Base-by-base conservation (phyloP, 2,888 invertebrate species). In the Acanthosoma haemorrhoidale region DNA sequence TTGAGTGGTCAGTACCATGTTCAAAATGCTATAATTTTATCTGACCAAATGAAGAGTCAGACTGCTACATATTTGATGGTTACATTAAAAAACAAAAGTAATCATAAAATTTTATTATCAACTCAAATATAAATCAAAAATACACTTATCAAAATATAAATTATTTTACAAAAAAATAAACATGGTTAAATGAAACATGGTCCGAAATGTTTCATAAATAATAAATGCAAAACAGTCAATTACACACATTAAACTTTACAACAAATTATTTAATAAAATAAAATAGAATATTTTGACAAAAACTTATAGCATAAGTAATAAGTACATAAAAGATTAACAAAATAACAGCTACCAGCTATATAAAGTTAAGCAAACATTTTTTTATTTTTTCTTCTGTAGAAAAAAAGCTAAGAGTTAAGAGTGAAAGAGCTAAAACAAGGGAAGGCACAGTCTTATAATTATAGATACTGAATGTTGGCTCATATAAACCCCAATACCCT, bases 401-500 rank as follows among this genome's bases (percentile, higher is more conserved):
- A 51, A 51, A 51, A 51, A 51, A 51, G 25, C 51, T 51, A 51
- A 21, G 29, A 51, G 25, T 51, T 25, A 32, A 59, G 59, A 59
- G 21, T 25, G 18, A 39, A 64, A 64, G 64, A 64, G 64, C 39
- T 64, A 64, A 64, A 34, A 64, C 25, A 41, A 64, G 39, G 63
- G 34, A 64, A 64, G 64, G 64, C 64, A 64, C 64, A 64, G 64
- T 64, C 64, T 64, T 64, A 39, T 64, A 21, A 34, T 61, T 38
- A 38, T 38, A 61, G 38, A 61, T 61, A 61, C 36, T 16, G 38
- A n/a, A 38, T 36, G 29, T 38, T 38, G 29, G 31, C 64, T 29
- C 25, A 34, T 34, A 64, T 64, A 64, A 64, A 64, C 64, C 64
- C 64, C 41, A 15, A 25, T 64, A 64, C 64, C 64, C 64, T 64